Evolutionary conservation across 2,797 vertebrate genomes (phyloP).

Genomic region (Sebastes itinus): DNA sequence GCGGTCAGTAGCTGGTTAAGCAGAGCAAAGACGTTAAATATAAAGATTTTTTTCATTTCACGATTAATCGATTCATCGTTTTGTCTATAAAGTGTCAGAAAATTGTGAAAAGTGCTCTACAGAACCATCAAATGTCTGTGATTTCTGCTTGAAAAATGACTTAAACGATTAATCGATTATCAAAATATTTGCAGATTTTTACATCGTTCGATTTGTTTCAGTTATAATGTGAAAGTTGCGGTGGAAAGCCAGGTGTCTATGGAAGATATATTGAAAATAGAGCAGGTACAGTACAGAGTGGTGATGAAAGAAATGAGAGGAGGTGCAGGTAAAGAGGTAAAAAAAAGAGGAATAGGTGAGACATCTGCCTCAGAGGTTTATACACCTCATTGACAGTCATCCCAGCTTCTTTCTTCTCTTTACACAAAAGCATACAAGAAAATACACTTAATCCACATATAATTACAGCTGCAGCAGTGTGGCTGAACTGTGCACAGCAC

Average conservation of each 20-base stretch:
- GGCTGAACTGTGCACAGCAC: background rate
- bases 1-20: background rate
- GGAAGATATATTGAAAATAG: background rate
- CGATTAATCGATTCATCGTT: background rate
- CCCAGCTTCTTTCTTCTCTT: background rate
- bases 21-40: background rate
- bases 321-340: slow-evolving; percentile 5
- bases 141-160: background rate
- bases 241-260: background rate
- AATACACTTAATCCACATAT: slow-evolving; percentile 6
- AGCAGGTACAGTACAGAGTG: background rate
- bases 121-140: background rate
- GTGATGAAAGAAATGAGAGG: background rate
- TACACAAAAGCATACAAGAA: slow-evolving; percentile 4
- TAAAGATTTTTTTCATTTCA: background rate
- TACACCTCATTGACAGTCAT: slow-evolving; percentile 25
- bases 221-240: background rate
- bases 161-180: background rate
- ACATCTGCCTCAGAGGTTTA: slow-evolving; percentile 14
- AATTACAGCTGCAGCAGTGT: slow-evolving; percentile 18
- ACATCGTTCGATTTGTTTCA: background rate
- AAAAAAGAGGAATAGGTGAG: background rate
- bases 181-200: background rate
- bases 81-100: background rate
- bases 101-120: background rate